These are phyloP conservation scores for Daubentonia madagascariensis DNA, from an alignment of 2,113 vertebrate genomes.

Conservation along the genomic window DNA sequence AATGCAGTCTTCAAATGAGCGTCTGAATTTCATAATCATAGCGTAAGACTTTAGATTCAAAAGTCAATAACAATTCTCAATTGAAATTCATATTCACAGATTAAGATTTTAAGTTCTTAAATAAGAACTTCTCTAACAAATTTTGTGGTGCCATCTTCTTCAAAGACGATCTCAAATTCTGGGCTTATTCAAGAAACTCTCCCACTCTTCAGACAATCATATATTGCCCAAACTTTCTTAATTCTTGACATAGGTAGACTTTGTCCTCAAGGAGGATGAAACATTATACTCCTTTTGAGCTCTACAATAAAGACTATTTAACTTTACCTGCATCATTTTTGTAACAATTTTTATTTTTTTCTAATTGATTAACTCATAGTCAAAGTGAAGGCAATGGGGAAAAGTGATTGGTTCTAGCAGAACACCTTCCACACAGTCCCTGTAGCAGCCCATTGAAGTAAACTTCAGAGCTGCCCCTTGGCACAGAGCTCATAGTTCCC, in stretches of 20 bases:
- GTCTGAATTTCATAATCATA: neutral
- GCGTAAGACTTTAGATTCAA: neutral
- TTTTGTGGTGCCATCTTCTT: neutral
- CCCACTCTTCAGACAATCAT: neutral
- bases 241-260: neutral
- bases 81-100: neutral
- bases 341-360: neutral
- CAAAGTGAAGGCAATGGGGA: neutral
- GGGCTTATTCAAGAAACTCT: neutral
- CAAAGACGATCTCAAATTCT: neutral
- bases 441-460: neutral
- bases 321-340: neutral
- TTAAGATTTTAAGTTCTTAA: neutral
- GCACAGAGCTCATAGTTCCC: neutral
- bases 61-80: neutral
- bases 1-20: neutral
- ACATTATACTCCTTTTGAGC: neutral
- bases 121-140: neutral
- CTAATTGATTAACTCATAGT: neutral
- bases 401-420: neutral
- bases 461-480: neutral
- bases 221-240: neutral
- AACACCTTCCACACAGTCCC: neutral
- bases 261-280: neutral
- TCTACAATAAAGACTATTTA: neutral